Conservation (phyloP, 1,140 invertebrate species). For the Camponotus vicinus region DNA sequence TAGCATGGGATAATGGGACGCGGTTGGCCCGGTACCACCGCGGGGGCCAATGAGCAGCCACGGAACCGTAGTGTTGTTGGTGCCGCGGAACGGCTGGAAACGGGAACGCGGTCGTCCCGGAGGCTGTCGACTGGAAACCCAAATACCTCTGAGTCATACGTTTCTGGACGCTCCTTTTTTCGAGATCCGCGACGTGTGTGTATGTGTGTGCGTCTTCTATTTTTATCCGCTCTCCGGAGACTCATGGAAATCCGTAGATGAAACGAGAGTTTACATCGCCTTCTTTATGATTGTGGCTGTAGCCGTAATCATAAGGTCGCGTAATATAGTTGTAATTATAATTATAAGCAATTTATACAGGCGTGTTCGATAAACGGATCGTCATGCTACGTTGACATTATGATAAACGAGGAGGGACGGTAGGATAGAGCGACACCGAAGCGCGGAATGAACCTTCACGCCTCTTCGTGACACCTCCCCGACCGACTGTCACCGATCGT, state of each 20-base stretch:
- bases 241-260: too few relatives aligned
- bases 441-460: slow-evolving; percentile 75
- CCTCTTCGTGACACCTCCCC: slow-evolving; percentile 80
- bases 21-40: slow-evolving; percentile 80
- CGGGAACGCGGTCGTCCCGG: slow-evolving; percentile 78
- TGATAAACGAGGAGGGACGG: slow-evolving; percentile 37
- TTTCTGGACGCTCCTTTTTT: slow-evolving; percentile 37
- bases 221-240: neutral
- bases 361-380: slow-evolving; percentile 19
- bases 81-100: slow-evolving; percentile 63
- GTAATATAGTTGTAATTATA: slow-evolving; percentile 44
- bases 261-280: neutral
- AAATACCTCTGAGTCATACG: slow-evolving; percentile 81
- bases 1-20: slow-evolving; percentile 87
- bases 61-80: slow-evolving; percentile 62
- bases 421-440: slow-evolving; percentile 58
- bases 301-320: neutral
- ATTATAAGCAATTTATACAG: slow-evolving; percentile 32
- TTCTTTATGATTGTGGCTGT: neutral
- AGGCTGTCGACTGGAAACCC: slow-evolving; percentile 71
- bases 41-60: slow-evolving; percentile 80
- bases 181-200: neutral
- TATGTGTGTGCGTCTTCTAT: neutral
- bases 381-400: slow-evolving; percentile 57
- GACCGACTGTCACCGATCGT: slow-evolving; percentile 74